phyloP scores from a whole-genome alignment of 2,888 invertebrate species.

The Trichopria drosophilae region DNA sequence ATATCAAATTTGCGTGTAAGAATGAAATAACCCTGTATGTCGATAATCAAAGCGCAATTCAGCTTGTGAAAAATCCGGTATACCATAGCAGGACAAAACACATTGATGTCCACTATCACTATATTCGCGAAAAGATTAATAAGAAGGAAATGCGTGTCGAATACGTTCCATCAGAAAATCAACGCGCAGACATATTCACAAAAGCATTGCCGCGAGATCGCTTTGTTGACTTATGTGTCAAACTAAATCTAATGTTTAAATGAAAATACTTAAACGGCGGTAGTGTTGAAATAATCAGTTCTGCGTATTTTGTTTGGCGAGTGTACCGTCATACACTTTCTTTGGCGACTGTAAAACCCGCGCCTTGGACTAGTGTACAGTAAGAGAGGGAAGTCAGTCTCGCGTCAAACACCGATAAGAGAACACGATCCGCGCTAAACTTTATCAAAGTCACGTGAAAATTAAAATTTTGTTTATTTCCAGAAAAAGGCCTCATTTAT shows the following conservation, averaged over 20 bases:
- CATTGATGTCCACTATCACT: slow-evolving; percentile 33
- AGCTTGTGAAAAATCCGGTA: slow-evolving; percentile 31
- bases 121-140: slow-evolving; percentile 27
- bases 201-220: slow-evolving; percentile 25
- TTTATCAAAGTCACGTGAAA: not conserved
- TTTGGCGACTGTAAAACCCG: too few relatives aligned
- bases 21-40: slow-evolving; percentile 11
- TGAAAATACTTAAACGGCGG: slow-evolving; percentile 27
- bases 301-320: too few relatives aligned
- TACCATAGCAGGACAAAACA: slow-evolving; percentile 37
- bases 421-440: too few relatives aligned
- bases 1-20: slow-evolving; percentile 21
- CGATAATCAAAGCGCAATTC: slow-evolving; percentile 31
- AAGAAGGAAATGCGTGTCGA: slow-evolving; percentile 19
- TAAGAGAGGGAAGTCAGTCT: too few relatives aligned
- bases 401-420: too few relatives aligned
- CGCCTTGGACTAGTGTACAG: too few relatives aligned
- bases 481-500: not conserved
- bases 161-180: slow-evolving; percentile 22
- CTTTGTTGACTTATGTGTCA: slow-evolving; percentile 19
- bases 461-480: slow-evolving; percentile 1
- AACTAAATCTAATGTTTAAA: slow-evolving; percentile 17
- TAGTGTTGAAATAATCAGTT: slow-evolving; percentile 19
- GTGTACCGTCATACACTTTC: too few relatives aligned
- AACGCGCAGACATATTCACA: slow-evolving; percentile 34